These are phyloP conservation scores for Thalpophila matura DNA, from an alignment of 2,888 invertebrate species.

Conservation along the genomic window DNA sequence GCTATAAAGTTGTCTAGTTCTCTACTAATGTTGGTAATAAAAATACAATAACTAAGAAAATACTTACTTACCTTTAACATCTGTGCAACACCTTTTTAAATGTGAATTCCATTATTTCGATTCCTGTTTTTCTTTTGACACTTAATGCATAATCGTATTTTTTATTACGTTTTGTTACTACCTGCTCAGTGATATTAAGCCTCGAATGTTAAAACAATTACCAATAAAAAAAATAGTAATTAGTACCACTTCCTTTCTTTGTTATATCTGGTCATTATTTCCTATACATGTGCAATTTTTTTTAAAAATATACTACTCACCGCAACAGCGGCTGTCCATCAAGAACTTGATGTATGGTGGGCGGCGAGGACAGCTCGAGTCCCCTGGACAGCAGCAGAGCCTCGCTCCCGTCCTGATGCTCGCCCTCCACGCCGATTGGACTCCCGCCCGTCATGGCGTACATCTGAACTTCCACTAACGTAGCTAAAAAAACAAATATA, in stretches of 20 bases:
- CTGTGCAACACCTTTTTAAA: too few relatives aligned
- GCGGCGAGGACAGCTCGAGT: slow-evolving; percentile 96
- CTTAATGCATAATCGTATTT: too few relatives aligned
- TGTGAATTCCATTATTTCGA: not conserved
- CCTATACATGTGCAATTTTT: not conserved
- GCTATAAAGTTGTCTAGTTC: not conserved
- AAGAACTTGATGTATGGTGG: slow-evolving; percentile 97
- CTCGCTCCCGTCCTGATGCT: slow-evolving; percentile 88
- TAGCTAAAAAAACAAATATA: slow-evolving; percentile 67
- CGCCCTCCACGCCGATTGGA: slow-evolving; percentile 67
- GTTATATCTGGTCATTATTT: slow-evolving; percentile 12
- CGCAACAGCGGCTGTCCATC: slow-evolving; percentile 93
- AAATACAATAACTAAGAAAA: slow-evolving; percentile 3
- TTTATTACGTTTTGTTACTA: too few relatives aligned
- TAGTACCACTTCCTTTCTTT: too few relatives aligned
- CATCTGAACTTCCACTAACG: slow-evolving; percentile 79
- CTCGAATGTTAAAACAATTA: too few relatives aligned
- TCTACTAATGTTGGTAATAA: not conserved
- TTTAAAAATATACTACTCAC: slow-evolving; percentile 70
- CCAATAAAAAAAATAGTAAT: too few relatives aligned
- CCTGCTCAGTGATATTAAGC: too few relatives aligned
- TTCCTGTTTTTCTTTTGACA: too few relatives aligned
- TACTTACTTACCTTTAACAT: too few relatives aligned
- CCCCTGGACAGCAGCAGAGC: slow-evolving; percentile 96
- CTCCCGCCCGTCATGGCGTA: slow-evolving; percentile 71